Conservation (phyloP, 35 echinoderm and acorn worm genomes). For the Anneissia japonica region DNA sequence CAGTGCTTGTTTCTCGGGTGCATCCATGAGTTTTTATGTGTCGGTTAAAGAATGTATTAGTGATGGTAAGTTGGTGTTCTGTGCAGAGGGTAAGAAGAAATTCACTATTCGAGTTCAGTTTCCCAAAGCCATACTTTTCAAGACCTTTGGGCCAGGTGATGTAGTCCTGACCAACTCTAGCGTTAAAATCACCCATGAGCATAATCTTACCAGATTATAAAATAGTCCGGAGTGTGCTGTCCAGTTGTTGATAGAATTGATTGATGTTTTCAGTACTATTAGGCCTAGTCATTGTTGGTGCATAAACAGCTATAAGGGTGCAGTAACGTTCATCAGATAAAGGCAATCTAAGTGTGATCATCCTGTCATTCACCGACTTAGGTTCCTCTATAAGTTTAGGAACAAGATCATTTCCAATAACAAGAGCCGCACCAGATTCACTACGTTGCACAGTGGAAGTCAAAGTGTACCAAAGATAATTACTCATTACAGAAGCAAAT, state of each 20-base stretch:
- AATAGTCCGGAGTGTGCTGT: not conserved
- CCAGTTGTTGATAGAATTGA: conserved; percentile 9
- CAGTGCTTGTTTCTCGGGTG: conserved; percentile 53
- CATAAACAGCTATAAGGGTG: conserved; percentile 35
- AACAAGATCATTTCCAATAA: too few relatives aligned
- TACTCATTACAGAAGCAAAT: too few relatives aligned
- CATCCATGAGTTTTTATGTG: conserved; percentile 51
- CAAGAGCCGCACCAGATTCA: too few relatives aligned
- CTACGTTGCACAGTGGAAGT: too few relatives aligned
- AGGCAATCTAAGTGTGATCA: not conserved
- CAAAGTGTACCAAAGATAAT: too few relatives aligned
- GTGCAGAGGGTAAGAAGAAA: conserved; percentile 28
- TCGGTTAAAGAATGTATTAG: conserved; percentile 44
- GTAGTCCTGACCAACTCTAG: conserved; percentile 6
- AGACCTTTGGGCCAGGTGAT: not conserved
- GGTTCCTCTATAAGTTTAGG: too few relatives aligned
- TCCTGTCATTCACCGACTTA: too few relatives aligned
- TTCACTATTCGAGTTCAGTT: conserved; percentile 45
- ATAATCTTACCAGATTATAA: not conserved
- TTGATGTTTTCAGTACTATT: conserved; percentile 39
- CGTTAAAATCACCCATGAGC: conserved; percentile 22
- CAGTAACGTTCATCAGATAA: not conserved
- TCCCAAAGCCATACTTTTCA: conserved; percentile 36
- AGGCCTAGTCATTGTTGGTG: conserved; percentile 30
- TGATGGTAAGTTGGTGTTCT: conserved; percentile 27